phyloP scores from a whole-genome alignment of 2,797 vertebrate genomes.

The Lemur catta region DNA sequence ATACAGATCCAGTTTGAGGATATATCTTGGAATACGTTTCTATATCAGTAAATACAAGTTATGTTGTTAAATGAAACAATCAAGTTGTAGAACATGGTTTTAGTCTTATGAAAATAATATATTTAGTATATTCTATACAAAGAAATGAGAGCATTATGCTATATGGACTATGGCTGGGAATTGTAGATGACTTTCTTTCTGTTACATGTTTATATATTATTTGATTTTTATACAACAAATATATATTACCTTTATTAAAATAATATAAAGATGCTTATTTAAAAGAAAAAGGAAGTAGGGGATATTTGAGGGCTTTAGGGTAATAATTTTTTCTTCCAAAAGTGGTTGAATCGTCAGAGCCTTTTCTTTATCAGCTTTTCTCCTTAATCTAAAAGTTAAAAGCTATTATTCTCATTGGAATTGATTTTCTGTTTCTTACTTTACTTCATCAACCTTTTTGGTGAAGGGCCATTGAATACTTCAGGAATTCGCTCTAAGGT shows the following conservation, averaged over 20 bases:
- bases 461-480: constrained; percentile 21
- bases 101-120: not conserved
- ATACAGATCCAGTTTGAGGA: not conserved
- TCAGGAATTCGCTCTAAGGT: constrained; percentile 16
- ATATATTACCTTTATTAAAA: not conserved
- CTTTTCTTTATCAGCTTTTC: constrained; percentile 49
- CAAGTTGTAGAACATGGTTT: not conserved
- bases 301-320: not conserved
- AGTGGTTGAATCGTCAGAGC: constrained; percentile 13
- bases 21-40: not conserved
- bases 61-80: not conserved
- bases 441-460: constrained; percentile 34
- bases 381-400: constrained; percentile 45
- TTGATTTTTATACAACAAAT: not conserved
- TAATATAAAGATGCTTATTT: not conserved
- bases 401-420: constrained; percentile 41
- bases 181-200: not conserved
- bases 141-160: not conserved
- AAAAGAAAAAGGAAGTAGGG: not conserved
- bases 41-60: not conserved
- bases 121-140: not conserved
- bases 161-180: not conserved
- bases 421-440: constrained; percentile 51
- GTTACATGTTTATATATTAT: not conserved
- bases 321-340: constrained; percentile 30